A percentile compares a stretch with the other conserved stretches of the same genome.
Evolutionary conservation across 2,888 invertebrate species (phyloP).

Genomic region (Phyllotreta striolata): DNA sequence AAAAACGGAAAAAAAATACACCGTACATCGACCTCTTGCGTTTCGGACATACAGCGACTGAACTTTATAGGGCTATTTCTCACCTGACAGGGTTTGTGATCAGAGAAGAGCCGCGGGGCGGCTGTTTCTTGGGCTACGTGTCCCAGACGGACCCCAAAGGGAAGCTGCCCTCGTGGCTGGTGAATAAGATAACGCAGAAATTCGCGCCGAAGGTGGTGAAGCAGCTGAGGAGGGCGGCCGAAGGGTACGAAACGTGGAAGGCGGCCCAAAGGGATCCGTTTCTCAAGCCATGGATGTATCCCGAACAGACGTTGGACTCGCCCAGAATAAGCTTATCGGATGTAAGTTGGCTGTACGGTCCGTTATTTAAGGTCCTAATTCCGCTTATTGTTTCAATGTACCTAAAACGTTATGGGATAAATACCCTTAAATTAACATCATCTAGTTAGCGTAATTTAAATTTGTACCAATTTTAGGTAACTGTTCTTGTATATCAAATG

Average conservation of each 20-base stretch:
- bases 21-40: constrained; percentile 10
- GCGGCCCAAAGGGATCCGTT: constrained; percentile 73
- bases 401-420: too few relatives aligned
- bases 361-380: too few relatives aligned
- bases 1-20: constrained; percentile 16
- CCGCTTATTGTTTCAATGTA: too few relatives aligned
- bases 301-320: constrained; percentile 78
- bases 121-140: constrained; percentile 86
- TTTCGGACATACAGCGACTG: constrained; percentile 9
- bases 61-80: constrained; percentile 65
- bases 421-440: too few relatives aligned
- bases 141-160: constrained; percentile 92
- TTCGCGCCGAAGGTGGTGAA: constrained; percentile 87
- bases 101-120: constrained; percentile 68
- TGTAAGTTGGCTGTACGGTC: constrained; percentile 67
- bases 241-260: constrained; percentile 87
- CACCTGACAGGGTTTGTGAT: constrained; percentile 74
- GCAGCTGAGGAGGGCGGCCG: constrained; percentile 81
- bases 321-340: constrained; percentile 75
- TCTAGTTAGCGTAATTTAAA: too few relatives aligned
- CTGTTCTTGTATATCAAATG: too few relatives aligned
- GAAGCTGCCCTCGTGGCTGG: constrained; percentile 86
- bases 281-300: constrained; percentile 87
- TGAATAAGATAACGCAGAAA: constrained; percentile 86
- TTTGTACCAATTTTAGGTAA: too few relatives aligned